Evolutionary conservation across 2,797 vertebrate species (phyloP).

Genomic region (Acrossocheilus fasciatus): DNA sequence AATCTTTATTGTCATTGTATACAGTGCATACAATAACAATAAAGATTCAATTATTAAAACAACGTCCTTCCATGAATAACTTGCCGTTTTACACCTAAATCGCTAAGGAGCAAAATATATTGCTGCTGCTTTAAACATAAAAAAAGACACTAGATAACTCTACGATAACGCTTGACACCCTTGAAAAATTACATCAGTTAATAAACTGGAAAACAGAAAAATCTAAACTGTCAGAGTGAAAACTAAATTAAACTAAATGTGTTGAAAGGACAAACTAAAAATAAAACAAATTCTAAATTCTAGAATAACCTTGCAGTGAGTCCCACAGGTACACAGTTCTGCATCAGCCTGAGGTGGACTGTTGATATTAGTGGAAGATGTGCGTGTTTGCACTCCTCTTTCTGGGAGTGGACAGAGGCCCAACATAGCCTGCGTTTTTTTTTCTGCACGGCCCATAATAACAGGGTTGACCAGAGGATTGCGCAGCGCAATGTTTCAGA

Average conservation of each 20-base stretch:
- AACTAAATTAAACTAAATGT: background rate
- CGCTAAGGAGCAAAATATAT: background rate
- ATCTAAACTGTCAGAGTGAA: background rate
- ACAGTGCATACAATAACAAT: background rate
- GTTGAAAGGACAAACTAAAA: conserved; percentile 8
- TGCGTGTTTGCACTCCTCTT: conserved; percentile 14
- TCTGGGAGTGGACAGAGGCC: conserved; percentile 27
- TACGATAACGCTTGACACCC: background rate
- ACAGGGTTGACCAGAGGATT: conserved; percentile 25
- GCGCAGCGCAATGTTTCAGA: background rate
- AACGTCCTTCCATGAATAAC: background rate
- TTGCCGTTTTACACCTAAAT: background rate
- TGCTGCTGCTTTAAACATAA: background rate
- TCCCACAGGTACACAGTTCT: background rate
- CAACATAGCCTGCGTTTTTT: conserved; percentile 41
- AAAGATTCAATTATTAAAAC: background rate
- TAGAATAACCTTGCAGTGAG: conserved; percentile 14
- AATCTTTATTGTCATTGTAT: background rate
- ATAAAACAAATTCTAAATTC: background rate
- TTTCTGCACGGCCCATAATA: conserved; percentile 37
- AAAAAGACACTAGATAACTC: background rate
- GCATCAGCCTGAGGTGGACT: background rate
- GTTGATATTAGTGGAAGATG: background rate
- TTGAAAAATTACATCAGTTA: background rate
- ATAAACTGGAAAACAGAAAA: background rate